Evolutionary conservation across 1,140 invertebrate species (phyloP), one percentile per base, ranked within the genome.

Genomic region (Sinella curviseta): DNA sequence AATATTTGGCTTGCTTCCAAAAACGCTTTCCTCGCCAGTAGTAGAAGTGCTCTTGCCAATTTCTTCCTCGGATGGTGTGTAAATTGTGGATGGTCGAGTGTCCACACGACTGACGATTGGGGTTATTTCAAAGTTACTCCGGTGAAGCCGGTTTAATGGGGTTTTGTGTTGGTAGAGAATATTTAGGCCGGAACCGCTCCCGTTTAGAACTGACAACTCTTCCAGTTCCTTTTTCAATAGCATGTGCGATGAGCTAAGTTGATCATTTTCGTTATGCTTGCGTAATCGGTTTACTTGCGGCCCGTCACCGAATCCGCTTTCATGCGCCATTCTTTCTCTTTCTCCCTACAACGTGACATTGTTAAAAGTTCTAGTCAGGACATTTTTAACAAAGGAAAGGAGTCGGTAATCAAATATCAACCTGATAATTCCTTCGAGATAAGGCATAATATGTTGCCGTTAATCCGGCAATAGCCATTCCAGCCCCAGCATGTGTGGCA

Each of bases 361-460:
- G n/a, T n/a, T n/a, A n/a, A n/a, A n/a, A n/a, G n/a, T n/a, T n/a
- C n/a, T n/a, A n/a, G n/a, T n/a, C n/a, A n/a, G n/a, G n/a, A n/a
- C 4, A 48, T 8, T 48, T 48, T 8, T 48, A 48, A 48, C 39
- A 17, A 48, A 48, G 4, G 4, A 48, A 48, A 48, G 4, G 39
- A 4, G 4, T 57, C 14, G 14, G 48, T 48, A 20, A 31, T 54
- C 24, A 28, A 24, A 1, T 16, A 33, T 34, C 65, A 55, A 79
- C 78, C 26, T 79, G 28, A 1, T 39, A 0, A 70, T 76, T 76
- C 48, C 34, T 67, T 70, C 78, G 33, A 20, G 57, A 36, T 14
- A 79, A 34, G 2, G 78, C 74, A 48, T 76, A 79, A 31, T 79
- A 79, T 12, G 78, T 57, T 12, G 78, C 74, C 34, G 54, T 79